Evolutionary conservation across 2,797 vertebrate species (phyloP).

Genomic region (Melanogrammus aeglefinus): DNA sequence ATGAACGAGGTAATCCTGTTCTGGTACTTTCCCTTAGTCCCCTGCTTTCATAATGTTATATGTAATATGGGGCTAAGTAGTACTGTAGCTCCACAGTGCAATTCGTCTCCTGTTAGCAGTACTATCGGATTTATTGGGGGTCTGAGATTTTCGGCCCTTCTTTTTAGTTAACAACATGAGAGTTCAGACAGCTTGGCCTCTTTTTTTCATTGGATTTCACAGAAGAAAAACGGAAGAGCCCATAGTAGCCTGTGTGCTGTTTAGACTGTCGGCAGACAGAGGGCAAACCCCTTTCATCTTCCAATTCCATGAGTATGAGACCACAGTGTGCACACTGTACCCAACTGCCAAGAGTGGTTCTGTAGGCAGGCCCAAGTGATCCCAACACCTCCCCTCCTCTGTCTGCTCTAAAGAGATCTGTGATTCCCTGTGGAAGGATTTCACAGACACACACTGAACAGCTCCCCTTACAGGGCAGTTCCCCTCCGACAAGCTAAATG

Average conservation of each 20-base stretch:
- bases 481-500: slow-evolving; percentile 43
- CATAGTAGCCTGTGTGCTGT: too few species aligned
- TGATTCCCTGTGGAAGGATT: slow-evolving; percentile 52
- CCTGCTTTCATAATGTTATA: not conserved
- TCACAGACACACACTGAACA: slow-evolving; percentile 40
- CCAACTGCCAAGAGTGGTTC: too few species aligned
- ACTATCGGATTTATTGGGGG: too few species aligned
- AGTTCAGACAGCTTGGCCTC: slow-evolving; percentile 21
- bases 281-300: too few species aligned
- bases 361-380: slow-evolving; percentile 26
- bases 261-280: too few species aligned
- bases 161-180: slow-evolving; percentile 11
- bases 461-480: slow-evolving; percentile 44
- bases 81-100: not conserved
- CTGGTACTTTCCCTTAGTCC: not conserved
- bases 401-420: slow-evolving; percentile 42
- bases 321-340: too few species aligned
- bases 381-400: slow-evolving; percentile 14
- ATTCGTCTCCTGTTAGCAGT: not conserved
- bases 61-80: not conserved
- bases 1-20: not conserved
- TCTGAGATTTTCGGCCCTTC: too few species aligned
- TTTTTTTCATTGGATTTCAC: too few species aligned
- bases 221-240: too few species aligned
- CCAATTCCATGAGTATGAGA: too few species aligned